phyloP scores from a whole-genome alignment of 2,888 invertebrate genomes.

The Caenorhabditis angaria region DNA sequence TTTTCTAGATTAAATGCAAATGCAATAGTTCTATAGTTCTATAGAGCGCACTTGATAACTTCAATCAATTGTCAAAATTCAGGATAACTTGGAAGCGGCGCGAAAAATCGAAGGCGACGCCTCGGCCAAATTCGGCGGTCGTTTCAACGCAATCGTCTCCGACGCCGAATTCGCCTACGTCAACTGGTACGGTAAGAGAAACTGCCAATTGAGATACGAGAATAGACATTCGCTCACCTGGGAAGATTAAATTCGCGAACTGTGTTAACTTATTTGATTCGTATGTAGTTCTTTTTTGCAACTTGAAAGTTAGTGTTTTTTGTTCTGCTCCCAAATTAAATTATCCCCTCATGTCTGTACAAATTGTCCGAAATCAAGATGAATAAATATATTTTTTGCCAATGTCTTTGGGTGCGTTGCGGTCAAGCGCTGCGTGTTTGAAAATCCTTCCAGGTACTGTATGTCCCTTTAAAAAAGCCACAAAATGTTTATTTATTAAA shows the following conservation, averaged over 20 bases:
- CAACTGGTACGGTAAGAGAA: conserved; percentile 70
- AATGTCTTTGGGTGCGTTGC: no score
- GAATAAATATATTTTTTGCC: not conserved
- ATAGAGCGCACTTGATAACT: no score
- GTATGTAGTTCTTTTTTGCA: not conserved
- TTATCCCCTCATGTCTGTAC: not conserved
- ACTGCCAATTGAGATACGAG: conserved; percentile 68
- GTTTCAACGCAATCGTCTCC: conserved; percentile 71
- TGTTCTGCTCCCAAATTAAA: not conserved
- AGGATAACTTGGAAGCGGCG: conserved; percentile 71
- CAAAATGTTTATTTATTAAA: no score
- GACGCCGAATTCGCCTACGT: conserved; percentile 70
- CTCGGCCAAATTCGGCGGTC: conserved; percentile 69
- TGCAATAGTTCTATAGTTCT: no score
- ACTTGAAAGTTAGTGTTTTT: not conserved
- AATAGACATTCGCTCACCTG: conserved; percentile 69
- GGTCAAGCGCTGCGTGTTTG: no score
- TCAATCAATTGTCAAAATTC: conserved; percentile 6
- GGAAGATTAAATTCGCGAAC: conserved; percentile 63
- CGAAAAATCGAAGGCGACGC: conserved; percentile 67
- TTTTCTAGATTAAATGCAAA: no score
- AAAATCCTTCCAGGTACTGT: no score
- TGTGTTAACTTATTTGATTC: not conserved
- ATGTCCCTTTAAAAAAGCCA: no score
- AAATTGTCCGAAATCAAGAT: not conserved